These are phyloP conservation scores for Lasioglossum leucozonium DNA, from an alignment of 2,888 invertebrate genomes.

Conservation along the genomic window DNA sequence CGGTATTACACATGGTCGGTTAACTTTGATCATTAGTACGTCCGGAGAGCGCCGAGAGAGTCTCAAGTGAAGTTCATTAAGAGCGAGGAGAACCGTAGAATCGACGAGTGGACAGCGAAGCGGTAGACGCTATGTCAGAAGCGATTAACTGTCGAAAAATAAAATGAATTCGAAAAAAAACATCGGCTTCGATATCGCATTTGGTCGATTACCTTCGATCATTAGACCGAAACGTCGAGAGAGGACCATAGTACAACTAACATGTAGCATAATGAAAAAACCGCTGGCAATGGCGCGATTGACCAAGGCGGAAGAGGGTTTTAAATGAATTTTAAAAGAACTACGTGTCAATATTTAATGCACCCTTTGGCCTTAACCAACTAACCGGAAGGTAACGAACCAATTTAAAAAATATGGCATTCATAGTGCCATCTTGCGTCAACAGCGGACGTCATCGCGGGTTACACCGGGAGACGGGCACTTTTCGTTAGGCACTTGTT, in stretches of 20 bases:
- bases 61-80: constrained; percentile 16
- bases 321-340: constrained; percentile 11
- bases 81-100: neutral
- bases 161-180: neutral
- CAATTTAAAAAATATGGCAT: constrained; percentile 11
- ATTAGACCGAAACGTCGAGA: neutral
- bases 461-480: constrained; percentile 14
- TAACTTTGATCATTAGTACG: constrained; percentile 33
- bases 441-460: constrained; percentile 39
- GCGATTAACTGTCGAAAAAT: neutral
- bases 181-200: neutral
- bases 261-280: neutral
- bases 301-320: neutral
- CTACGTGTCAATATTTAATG: neutral
- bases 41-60: neutral
- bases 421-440: constrained; percentile 28
- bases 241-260: neutral
- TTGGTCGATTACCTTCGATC: neutral
- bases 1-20: neutral
- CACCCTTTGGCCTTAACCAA: constrained; percentile 15
- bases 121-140: neutral
- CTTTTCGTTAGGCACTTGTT: constrained; percentile 31
- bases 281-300: neutral
- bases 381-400: neutral
- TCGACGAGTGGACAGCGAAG: neutral